phyloP scores from a whole-genome alignment of 2,797 vertebrate genomes.

The Anas georgica region DNA sequence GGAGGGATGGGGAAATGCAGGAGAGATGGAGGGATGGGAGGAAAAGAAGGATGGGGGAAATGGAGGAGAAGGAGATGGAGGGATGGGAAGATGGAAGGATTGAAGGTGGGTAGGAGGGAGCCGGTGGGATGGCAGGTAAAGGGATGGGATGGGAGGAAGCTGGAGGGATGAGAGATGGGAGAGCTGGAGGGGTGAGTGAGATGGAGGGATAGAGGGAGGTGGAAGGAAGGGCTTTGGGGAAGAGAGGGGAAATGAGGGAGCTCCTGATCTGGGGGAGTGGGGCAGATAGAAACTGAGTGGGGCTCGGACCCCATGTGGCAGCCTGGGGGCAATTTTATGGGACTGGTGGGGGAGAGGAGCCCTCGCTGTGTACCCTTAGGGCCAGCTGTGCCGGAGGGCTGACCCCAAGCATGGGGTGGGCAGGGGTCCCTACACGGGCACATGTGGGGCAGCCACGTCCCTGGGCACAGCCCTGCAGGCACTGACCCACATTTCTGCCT shows the following conservation, averaged over 20 bases:
- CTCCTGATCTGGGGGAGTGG: too few species aligned
- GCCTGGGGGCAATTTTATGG: neutral
- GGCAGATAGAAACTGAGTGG: neutral
- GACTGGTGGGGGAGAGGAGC: neutral
- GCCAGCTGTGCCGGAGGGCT: neutral
- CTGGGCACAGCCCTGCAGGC: neutral
- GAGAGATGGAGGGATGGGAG: neutral
- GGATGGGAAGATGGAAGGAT: neutral
- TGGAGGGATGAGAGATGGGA: neutral
- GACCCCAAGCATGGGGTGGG: neutral
- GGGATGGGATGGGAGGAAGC: neutral
- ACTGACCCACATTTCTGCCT: neutral
- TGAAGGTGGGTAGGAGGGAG: neutral
- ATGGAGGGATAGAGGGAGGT: neutral
- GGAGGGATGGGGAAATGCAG: neutral
- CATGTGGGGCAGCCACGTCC: fast-evolving
- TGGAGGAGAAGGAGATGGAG: neutral
- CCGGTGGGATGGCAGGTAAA: neutral
- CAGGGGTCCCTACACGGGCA: neutral
- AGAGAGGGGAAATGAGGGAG: neutral
- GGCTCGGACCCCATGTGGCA: neutral
- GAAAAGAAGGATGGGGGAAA: neutral
- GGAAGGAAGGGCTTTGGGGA: neutral
- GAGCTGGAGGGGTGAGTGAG: neutral
- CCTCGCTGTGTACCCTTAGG: neutral